Percentiles rank a stretch among this genome's conserved stretches.
phyloP scores from a whole-genome alignment of 2,888 invertebrate species.

The Tillus elongatus region DNA sequence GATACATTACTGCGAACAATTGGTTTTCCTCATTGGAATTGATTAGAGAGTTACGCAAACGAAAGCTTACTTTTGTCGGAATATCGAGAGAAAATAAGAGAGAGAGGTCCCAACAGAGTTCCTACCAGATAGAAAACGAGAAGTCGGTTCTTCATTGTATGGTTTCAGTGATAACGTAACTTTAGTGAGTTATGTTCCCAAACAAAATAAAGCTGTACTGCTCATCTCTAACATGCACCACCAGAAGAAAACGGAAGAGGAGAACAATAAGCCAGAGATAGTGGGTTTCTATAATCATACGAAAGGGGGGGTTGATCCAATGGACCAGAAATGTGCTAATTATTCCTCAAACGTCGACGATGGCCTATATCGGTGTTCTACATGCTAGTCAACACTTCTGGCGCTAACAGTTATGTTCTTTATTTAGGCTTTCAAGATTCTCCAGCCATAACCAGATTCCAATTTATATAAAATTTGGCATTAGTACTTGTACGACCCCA shows the following conservation, averaged over 20 bases:
- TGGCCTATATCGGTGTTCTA: constrained; percentile 3
- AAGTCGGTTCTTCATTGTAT: constrained; percentile 12
- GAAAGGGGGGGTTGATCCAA: constrained; percentile 21
- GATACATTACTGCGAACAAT: too few species aligned
- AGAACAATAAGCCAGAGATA: constrained; percentile 19
- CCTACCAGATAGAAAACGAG: constrained; percentile 14
- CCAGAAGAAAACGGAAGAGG: constrained; percentile 11
- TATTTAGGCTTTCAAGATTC: constrained; percentile 3
- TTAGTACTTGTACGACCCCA: neutral
- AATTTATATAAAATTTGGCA: constrained; percentile 1
- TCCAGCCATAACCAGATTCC: neutral
- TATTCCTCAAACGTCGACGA: neutral
- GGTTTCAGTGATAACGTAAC: constrained; percentile 16
- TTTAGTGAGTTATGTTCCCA: constrained; percentile 24
- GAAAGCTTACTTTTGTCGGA: too few species aligned
- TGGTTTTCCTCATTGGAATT: too few species aligned
- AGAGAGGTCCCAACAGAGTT: constrained; percentile 21
- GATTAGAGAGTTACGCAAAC: too few species aligned
- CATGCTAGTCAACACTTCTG: neutral
- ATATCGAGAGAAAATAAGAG: too few species aligned
- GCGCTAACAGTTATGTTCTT: neutral
- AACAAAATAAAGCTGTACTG: constrained; percentile 18
- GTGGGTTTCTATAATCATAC: constrained; percentile 22
- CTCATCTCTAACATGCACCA: constrained; percentile 17
- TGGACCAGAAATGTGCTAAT: neutral